Evolutionary conservation across 2,888 invertebrate species (phyloP).

Genomic region (Tridacna crocea): DNA sequence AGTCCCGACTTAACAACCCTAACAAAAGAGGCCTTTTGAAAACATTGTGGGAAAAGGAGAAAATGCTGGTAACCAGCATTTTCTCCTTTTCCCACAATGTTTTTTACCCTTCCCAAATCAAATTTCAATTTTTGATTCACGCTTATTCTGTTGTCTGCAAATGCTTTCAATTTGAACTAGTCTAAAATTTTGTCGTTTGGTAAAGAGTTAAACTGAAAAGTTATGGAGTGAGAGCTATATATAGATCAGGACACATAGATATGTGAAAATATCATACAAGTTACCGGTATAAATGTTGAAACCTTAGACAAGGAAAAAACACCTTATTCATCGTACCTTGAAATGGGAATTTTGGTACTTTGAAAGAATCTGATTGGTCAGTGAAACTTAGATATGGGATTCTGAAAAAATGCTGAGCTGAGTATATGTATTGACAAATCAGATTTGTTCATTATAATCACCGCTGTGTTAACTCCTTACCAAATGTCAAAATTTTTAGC

Average conservation of each 20-base stretch:
- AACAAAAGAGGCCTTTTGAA: too few relatives aligned
- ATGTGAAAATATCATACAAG: too few relatives aligned
- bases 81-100: not conserved
- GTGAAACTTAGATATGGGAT: not conserved
- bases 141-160: too few relatives aligned
- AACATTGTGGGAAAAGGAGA: conserved; percentile 2
- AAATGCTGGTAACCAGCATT: not conserved
- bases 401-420: not conserved
- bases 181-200: too few relatives aligned
- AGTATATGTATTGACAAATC: not conserved
- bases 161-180: too few relatives aligned
- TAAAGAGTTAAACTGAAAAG: not conserved
- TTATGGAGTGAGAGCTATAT: too few relatives aligned
- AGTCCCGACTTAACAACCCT: too few relatives aligned
- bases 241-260: too few relatives aligned
- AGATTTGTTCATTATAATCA: not conserved
- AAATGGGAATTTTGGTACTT: not conserved
- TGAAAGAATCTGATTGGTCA: not conserved
- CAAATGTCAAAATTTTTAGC: too few relatives aligned
- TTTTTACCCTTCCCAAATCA: too few relatives aligned
- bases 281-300: not conserved
- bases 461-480: too few relatives aligned
- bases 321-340: not conserved
- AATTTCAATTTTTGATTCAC: too few relatives aligned
- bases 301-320: not conserved